phyloP scores from a whole-genome alignment of 2,797 vertebrate species.

The Eulemur rubriventer region DNA sequence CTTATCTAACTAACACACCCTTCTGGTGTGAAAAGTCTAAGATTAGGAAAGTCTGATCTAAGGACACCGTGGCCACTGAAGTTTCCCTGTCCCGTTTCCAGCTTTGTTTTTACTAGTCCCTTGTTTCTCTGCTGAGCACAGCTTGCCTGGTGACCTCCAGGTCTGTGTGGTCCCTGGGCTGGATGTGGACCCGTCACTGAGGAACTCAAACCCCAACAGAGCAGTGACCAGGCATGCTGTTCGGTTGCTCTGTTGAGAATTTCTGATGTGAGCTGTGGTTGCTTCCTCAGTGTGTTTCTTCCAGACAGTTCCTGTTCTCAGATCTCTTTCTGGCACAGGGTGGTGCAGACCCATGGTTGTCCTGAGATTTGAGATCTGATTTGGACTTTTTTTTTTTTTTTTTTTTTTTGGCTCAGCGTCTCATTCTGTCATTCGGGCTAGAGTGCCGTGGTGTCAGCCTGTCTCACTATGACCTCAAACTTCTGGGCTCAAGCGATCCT shows the following conservation, averaged over 20 bases:
- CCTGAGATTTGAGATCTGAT: not conserved
- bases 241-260: not conserved
- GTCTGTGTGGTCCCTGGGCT: not conserved
- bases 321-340: fast-evolving
- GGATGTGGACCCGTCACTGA: not conserved
- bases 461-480: too few species aligned
- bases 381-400: not conserved
- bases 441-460: too few species aligned
- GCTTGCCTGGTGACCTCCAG: not conserved
- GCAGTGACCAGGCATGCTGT: not conserved
- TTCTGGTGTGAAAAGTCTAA: not conserved
- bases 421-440: too few species aligned
- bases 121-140: not conserved
- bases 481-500: too few species aligned
- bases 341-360: too few species aligned
- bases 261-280: not conserved
- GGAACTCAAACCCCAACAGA: not conserved
- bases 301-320: not conserved
- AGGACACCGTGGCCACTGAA: not conserved
- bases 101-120: not conserved
- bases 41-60: not conserved
- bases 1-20: fast-evolving
- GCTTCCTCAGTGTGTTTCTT: not conserved
- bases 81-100: not conserved
- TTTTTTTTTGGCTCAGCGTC: too few species aligned